phyloP scores from a whole-genome alignment of 2,797 vertebrate genomes.

The Falco berigora region DNA sequence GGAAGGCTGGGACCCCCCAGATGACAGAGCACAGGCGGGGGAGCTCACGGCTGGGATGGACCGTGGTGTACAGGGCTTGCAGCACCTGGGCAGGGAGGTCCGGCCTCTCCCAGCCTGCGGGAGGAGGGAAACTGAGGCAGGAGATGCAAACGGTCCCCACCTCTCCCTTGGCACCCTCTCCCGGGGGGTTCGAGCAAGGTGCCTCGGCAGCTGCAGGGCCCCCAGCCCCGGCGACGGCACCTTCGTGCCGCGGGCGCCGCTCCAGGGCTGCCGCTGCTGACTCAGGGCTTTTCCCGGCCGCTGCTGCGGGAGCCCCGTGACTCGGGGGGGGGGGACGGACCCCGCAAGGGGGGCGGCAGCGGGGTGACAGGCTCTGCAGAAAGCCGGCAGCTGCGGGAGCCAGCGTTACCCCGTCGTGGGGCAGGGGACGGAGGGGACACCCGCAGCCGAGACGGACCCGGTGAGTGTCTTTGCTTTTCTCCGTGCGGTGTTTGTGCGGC shows the following conservation, averaged over 20 bases:
- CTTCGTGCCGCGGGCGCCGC: neutral
- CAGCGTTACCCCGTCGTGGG: accelerated
- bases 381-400: neutral
- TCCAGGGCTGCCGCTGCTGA: neutral
- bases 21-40: no score
- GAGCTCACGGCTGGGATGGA: accelerated
- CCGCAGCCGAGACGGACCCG: neutral
- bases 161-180: neutral
- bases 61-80: accelerated
- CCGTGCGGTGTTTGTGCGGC: accelerated
- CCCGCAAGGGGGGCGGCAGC: neutral
- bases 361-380: neutral
- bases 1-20: neutral
- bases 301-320: neutral
- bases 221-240: neutral
- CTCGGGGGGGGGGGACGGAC: neutral
- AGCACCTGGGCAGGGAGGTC: neutral
- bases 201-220: accelerated
- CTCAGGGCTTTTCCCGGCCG: neutral
- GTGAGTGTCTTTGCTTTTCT: neutral
- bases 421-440: neutral
- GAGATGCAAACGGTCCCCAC: accelerated
- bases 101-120: neutral
- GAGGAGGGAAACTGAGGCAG: neutral
- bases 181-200: accelerated